A percentile compares a stretch with the other conserved stretches of the same genome.
phyloP scores from a whole-genome alignment of 1,140 invertebrate genomes.

The Chelonus insularis region DNA sequence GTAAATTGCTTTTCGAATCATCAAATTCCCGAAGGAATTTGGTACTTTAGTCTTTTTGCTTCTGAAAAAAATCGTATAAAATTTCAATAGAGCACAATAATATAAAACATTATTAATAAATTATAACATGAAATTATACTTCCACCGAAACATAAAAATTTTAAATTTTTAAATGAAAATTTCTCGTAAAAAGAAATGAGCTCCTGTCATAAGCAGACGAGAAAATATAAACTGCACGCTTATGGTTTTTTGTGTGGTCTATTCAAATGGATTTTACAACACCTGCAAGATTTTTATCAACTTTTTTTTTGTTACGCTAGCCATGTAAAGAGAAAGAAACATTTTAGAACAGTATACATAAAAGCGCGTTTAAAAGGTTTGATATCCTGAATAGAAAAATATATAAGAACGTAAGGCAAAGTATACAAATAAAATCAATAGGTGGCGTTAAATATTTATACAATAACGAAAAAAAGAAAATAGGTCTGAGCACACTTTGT shows the following conservation, averaged over 20 bases:
- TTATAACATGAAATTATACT: no score
- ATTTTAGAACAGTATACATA: no score
- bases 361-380: neutral
- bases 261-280: no score
- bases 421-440: slow-evolving; percentile 22
- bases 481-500: no score
- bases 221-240: neutral
- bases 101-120: no score
- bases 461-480: neutral
- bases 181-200: neutral
- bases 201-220: neutral
- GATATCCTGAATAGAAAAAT: neutral
- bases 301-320: no score
- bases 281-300: no score
- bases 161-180: slow-evolving; percentile 2
- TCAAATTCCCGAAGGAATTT: slow-evolving; percentile 16
- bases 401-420: neutral
- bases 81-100: no score
- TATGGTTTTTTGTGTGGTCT: no score
- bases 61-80: neutral
- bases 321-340: no score
- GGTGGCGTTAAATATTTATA: slow-evolving; percentile 28
- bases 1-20: slow-evolving; percentile 14
- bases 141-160: no score
- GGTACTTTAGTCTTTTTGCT: neutral